Percentiles rank a stretch among this genome's conserved stretches.
These are phyloP conservation scores for Brachystomella parvula DNA, from an alignment of 1,140 invertebrate species.

Conservation along the genomic window DNA sequence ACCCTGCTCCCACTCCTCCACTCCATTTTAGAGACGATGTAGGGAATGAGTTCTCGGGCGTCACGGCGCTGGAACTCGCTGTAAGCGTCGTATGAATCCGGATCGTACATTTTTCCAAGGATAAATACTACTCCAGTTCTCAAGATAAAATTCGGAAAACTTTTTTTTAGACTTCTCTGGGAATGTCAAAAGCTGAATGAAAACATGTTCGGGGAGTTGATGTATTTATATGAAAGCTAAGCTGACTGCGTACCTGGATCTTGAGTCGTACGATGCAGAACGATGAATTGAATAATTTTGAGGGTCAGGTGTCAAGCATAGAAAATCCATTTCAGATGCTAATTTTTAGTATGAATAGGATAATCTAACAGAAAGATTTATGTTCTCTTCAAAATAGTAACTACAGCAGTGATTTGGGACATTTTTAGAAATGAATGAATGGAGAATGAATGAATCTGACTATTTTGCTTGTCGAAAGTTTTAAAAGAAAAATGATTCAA, in stretches of 20 bases:
- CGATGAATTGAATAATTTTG: too few species aligned
- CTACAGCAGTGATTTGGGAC: background rate
- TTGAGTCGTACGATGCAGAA: too few species aligned
- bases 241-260: too few species aligned
- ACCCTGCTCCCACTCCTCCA: slow-evolving; percentile 22
- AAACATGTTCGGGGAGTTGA: background rate
- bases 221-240: background rate
- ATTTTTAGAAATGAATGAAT: background rate
- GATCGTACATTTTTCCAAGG: slow-evolving; percentile 33
- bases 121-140: too few species aligned
- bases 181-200: background rate
- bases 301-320: too few species aligned
- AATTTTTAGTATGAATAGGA: too few species aligned
- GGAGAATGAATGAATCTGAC: background rate
- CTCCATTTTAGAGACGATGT: slow-evolving; percentile 31
- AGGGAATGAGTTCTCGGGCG: slow-evolving; percentile 32
- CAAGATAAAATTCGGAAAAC: background rate
- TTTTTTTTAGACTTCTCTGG: too few species aligned
- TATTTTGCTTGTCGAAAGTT: too few species aligned
- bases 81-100: slow-evolving; percentile 37
- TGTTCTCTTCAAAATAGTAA: too few species aligned
- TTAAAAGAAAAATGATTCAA: too few species aligned
- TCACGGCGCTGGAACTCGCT: slow-evolving; percentile 33
- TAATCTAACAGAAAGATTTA: too few species aligned
- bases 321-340: too few species aligned